These are phyloP conservation scores for Ectropis crepuscularia DNA, from an alignment of 2,888 invertebrate genomes.

Conservation along the genomic window DNA sequence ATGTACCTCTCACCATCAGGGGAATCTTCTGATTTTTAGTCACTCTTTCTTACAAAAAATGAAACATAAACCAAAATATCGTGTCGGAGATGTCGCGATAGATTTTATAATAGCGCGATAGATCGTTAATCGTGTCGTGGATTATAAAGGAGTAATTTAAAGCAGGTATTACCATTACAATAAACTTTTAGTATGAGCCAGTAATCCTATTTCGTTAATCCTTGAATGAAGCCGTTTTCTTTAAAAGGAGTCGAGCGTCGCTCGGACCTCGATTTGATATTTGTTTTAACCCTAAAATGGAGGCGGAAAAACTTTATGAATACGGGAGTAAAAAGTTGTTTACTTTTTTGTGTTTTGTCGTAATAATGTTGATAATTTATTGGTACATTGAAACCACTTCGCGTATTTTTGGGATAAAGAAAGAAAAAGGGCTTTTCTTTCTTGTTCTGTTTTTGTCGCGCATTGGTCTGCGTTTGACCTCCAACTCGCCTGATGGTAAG, in stretches of 20 bases:
- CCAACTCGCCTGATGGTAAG: too few species aligned
- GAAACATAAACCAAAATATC: too few species aligned
- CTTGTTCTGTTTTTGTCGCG: too few species aligned
- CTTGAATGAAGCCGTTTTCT: constrained; percentile 19
- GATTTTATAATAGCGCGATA: too few species aligned
- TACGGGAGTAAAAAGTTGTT: constrained; percentile 11
- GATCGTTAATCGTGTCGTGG: constrained; percentile 1
- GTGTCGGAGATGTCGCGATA: too few species aligned
- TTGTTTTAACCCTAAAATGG: constrained; percentile 21
- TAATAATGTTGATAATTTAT: constrained; percentile 17
- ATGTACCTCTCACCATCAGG: too few species aligned
- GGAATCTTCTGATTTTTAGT: too few species aligned
- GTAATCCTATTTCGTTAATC: constrained; percentile 17
- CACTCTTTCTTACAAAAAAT: too few species aligned
- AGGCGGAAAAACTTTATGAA: constrained; percentile 15
- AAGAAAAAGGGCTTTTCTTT: too few species aligned
- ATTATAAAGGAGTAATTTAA: constrained; percentile 12
- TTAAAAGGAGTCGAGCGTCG: constrained; percentile 16
- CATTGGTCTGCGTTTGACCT: too few species aligned
- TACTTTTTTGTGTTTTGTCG: constrained; percentile 7
- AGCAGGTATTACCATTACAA: constrained; percentile 23
- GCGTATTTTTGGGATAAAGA: too few species aligned
- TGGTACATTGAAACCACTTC: not conserved
- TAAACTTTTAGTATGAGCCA: constrained; percentile 24
- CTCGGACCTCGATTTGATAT: constrained; percentile 14